Percentiles rank a stretch among this genome's conserved stretches.
phyloP scores from a whole-genome alignment of 2,113 vertebrate species.

The Pomatorhinus ruficollis region DNA sequence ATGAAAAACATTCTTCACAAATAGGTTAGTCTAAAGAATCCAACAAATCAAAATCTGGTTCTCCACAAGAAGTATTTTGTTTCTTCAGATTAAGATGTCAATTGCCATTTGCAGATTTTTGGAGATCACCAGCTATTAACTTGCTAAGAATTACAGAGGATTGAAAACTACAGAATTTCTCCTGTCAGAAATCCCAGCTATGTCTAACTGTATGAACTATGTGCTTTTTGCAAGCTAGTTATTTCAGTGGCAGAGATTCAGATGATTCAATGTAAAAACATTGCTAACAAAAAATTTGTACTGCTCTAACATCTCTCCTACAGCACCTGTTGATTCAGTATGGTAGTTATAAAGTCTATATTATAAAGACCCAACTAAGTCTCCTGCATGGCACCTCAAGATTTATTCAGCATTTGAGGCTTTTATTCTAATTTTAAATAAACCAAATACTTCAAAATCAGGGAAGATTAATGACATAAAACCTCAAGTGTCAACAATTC shows the following conservation, averaged over 20 bases:
- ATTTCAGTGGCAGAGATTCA: not conserved
- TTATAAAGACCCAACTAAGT: not conserved
- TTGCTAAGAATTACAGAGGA: not conserved
- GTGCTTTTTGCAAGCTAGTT: not conserved
- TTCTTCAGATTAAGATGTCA: not conserved
- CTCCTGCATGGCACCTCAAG: not conserved
- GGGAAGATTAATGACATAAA: not conserved
- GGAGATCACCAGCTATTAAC: not conserved
- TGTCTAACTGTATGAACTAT: not conserved
- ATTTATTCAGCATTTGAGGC: not conserved
- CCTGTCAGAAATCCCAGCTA: not conserved
- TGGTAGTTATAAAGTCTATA: not conserved
- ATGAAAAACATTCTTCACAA: not conserved
- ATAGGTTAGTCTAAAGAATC: not conserved
- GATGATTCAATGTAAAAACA: not conserved
- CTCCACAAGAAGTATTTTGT: not conserved
- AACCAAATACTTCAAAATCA: not conserved
- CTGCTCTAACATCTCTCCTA: not conserved
- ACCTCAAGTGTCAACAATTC: not conserved
- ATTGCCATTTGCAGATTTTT: not conserved
- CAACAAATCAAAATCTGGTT: not conserved
- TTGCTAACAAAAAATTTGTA: not conserved
- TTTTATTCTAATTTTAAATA: not conserved
- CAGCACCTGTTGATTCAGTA: not conserved
- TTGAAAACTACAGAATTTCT: not conserved